Evolutionary conservation across 2,113 vertebrate species (phyloP), one percentile per base, ranked within the genome.

Genomic region (Mesoclemmys tuberculata): DNA sequence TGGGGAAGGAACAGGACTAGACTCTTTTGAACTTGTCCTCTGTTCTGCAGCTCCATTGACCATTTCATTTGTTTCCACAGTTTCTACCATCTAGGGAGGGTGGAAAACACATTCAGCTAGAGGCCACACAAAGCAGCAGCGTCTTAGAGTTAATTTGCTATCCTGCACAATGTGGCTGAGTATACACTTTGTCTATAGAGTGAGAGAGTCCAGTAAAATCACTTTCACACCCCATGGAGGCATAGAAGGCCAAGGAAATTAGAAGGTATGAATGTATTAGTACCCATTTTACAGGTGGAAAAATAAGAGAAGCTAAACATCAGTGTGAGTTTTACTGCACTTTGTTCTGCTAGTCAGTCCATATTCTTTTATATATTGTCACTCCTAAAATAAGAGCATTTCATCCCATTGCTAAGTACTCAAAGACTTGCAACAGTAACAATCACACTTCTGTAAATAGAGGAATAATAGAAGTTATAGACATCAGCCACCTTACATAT

Each of bases 21-120:
- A 98, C 95, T 99, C 99, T 95, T 99, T 99, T 0, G 99, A 99
- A 98, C 99, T 99, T 2, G 98, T 98, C 96, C 98, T 99, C 84
- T 99, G 99, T 44, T 99, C 99, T 1, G 98, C 98, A 54, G 99
- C 98, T 10, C 99, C 99, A 3, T 99, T 99, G 96, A 99, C 98
- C 98, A 99, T 98, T 56, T 99, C 99, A 0, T 93, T 98, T 1
- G 98, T 98, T 29, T 99, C 99, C 87, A 97, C 95, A 1, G 95
- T 98, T 49, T 99, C 99, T 97, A 97, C 98, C 98, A 98, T 98
- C 98, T 99, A 90, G 93, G 96, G 96, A 98, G 84, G 97, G 97
- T 1, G 51, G 93, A 92, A 80, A 75, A 71, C 68, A 71, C 1
- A 12, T 88, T 98, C 94, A 97, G 79, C 38, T 6, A 81, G 24